phyloP scores from a whole-genome alignment of 2,888 invertebrate species.

The Keiferia lycopersicella region DNA sequence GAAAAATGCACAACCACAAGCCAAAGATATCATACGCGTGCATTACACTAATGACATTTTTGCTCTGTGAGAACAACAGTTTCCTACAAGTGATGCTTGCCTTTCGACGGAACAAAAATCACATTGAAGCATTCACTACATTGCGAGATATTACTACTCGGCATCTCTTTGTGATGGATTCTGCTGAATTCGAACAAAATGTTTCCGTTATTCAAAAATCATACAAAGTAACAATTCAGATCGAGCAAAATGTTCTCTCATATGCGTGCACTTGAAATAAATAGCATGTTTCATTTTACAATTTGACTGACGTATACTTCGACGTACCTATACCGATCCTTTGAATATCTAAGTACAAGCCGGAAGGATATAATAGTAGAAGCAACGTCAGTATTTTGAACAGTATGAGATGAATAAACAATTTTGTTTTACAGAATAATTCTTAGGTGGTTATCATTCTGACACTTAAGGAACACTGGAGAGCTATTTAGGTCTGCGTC shows the following conservation, averaged over 20 bases:
- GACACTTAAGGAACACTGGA: too few relatives aligned
- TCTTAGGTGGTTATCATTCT: too few relatives aligned
- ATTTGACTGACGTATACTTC: background rate
- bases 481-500: too few relatives aligned
- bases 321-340: background rate
- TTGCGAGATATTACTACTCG: background rate
- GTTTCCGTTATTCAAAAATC: slow-evolving; percentile 6
- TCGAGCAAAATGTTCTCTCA: background rate
- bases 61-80: too few relatives aligned
- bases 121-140: too few relatives aligned
- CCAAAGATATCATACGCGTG: too few relatives aligned
- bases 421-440: background rate
- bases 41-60: too few relatives aligned
- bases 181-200: slow-evolving; percentile 1
- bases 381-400: background rate
- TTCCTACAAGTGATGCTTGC: too few relatives aligned
- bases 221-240: background rate
- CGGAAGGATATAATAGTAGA: background rate
- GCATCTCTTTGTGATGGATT: background rate
- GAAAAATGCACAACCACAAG: too few relatives aligned
- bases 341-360: background rate
- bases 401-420: background rate
- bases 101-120: too few relatives aligned
- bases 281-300: background rate
- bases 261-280: slow-evolving; percentile 2